These are phyloP conservation scores for Eurystomus glaucurus DNA, from an alignment of 2,797 vertebrate species.

Conservation along the genomic window DNA sequence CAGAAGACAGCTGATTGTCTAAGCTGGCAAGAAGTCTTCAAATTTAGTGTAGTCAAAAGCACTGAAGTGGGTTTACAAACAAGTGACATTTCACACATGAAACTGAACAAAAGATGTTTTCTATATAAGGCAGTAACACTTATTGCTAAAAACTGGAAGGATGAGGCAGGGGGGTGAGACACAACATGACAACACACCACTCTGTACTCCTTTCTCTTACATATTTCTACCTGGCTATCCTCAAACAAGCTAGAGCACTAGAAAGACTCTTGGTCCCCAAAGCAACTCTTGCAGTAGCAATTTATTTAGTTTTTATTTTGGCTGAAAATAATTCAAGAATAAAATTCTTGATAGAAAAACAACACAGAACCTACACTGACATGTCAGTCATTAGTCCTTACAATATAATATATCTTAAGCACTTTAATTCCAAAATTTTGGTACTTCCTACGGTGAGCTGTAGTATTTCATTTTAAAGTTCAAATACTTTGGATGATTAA, in stretches of 20 bases:
- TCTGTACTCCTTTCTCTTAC: not conserved
- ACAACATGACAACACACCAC: not conserved
- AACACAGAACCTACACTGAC: not conserved
- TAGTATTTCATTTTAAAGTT: not conserved
- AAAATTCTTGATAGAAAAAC: not conserved
- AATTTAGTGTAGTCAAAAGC: not conserved
- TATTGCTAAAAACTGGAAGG: not conserved
- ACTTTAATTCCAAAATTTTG: not conserved
- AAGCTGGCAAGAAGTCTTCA: not conserved
- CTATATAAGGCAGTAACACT: not conserved
- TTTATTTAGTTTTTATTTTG: not conserved
- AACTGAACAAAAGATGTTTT: not conserved
- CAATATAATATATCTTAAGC: not conserved
- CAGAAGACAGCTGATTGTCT: not conserved
- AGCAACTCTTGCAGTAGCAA: not conserved
- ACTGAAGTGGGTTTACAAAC: not conserved
- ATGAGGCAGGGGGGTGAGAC: fast-evolving
- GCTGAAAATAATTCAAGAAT: not conserved
- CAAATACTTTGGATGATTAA: not conserved
- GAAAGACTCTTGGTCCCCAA: not conserved
- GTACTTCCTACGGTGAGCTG: not conserved
- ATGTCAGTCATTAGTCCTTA: not conserved
- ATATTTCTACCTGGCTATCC: not conserved
- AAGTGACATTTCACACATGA: not conserved
- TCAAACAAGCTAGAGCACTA: not conserved